A percentile compares a stretch with the other conserved stretches of the same genome.
phyloP scores from a whole-genome alignment of 2,888 invertebrate genomes.

The Coecobrya sp. region DNA sequence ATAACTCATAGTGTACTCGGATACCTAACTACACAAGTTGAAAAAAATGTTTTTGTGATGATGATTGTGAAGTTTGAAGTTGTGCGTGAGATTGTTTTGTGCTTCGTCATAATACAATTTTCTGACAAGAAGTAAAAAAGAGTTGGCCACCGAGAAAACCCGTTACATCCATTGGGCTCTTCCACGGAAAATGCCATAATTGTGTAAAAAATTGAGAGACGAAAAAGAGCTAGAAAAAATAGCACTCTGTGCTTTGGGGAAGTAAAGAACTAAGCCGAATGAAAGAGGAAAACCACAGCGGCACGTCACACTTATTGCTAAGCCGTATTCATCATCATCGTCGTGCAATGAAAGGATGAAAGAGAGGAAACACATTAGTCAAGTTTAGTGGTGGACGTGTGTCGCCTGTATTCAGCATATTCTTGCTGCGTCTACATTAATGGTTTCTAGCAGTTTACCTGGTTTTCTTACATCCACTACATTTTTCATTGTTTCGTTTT shows the following conservation, averaged over 20 bases:
- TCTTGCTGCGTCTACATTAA: neutral
- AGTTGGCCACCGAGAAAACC: slow-evolving; percentile 21
- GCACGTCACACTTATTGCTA: slow-evolving; percentile 57
- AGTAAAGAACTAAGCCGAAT: neutral
- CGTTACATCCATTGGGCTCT: slow-evolving; percentile 67
- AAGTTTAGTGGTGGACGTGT: slow-evolving; percentile 61
- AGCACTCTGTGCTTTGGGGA: slow-evolving; percentile 6
- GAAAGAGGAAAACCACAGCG: slow-evolving; percentile 67
- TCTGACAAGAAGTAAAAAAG: neutral
- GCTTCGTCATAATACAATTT: slow-evolving; percentile 45
- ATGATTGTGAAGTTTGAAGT: neutral
- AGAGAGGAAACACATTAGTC: slow-evolving; percentile 55
- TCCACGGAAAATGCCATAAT: slow-evolving; percentile 62
- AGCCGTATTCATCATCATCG: slow-evolving; percentile 16
- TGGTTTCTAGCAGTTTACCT: slow-evolving; percentile 48
- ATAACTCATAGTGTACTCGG: too few relatives aligned
- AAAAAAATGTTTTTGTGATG: too few relatives aligned
- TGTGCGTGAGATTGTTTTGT: slow-evolving; percentile 59
- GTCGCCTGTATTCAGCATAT: slow-evolving; percentile 24
- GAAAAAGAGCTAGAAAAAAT: neutral
- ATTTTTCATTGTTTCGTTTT: neutral
- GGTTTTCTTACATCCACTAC: slow-evolving; percentile 37
- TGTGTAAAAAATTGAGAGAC: slow-evolving; percentile 10
- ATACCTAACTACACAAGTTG: too few relatives aligned
- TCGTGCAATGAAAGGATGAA: slow-evolving; percentile 21